Evolutionary conservation across 2,888 invertebrate genomes (phyloP).

Genomic region (Eristalinus sepulchralis): DNA sequence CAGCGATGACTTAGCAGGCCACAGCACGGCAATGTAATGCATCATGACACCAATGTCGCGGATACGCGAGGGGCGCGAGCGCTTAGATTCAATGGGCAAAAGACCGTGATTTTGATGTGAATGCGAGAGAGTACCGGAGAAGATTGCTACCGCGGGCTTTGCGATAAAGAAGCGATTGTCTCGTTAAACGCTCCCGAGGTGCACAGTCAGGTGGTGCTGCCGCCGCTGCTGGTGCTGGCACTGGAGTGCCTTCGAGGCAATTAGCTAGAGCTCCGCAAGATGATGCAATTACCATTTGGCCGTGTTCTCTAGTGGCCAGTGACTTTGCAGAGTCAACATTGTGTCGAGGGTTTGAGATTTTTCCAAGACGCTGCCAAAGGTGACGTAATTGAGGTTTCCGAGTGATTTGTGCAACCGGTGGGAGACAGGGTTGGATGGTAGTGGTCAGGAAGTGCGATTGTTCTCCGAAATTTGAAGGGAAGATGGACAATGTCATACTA

Average conservation of each 20-base stretch:
- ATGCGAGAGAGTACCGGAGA: constrained; percentile 6
- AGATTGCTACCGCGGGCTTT: constrained; percentile 48
- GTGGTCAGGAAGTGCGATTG: neutral
- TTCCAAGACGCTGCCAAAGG: neutral
- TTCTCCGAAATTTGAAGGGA: too few relatives aligned
- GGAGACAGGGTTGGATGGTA: neutral
- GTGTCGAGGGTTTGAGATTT: neutral
- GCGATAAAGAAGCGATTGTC: constrained; percentile 67
- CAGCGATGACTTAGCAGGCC: constrained; percentile 1
- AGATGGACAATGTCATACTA: too few relatives aligned
- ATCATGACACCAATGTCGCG: neutral
- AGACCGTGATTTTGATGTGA: constrained; percentile 51
- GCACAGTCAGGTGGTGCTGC: constrained; percentile 20
- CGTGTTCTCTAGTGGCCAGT: neutral
- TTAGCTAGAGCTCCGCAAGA: constrained; percentile 28
- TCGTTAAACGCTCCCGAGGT: constrained; percentile 57
- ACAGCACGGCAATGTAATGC: neutral
- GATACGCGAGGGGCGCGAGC: neutral
- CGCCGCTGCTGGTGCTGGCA: neutral
- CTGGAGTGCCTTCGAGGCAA: constrained; percentile 30
- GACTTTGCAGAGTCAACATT: neutral
- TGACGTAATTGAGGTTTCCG: neutral
- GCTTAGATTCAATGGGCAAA: neutral
- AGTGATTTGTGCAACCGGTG: neutral
- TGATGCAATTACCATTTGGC: neutral